Evolutionary conservation across 2,888 invertebrate genomes (phyloP).

Genomic region (Andrena camellia): DNA sequence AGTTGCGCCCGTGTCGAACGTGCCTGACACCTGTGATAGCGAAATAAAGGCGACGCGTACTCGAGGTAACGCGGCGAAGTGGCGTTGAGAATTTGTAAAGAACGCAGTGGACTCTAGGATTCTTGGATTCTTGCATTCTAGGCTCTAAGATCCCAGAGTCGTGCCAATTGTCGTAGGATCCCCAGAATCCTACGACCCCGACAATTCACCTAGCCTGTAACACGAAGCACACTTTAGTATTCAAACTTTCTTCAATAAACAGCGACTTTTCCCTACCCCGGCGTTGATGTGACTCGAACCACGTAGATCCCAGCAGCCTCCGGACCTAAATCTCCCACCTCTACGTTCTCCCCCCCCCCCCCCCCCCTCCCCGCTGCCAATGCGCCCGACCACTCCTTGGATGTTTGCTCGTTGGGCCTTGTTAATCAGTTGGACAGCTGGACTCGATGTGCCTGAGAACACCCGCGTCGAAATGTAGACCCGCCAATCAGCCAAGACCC

Average conservation of each 20-base stretch:
- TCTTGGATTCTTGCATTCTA: background rate
- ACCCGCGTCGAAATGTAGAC: background rate
- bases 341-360: background rate
- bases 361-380: background rate
- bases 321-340: background rate
- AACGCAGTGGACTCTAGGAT: too few relatives aligned
- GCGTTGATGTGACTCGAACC: background rate
- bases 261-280: background rate
- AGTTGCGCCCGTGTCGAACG: too few relatives aligned
- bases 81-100: too few relatives aligned
- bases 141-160: background rate
- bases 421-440: conserved; percentile 14
- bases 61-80: too few relatives aligned
- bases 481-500: conserved; percentile 38
- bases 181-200: background rate
- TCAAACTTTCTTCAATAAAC: conserved; percentile 8
- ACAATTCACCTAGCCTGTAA: conserved; percentile 4
- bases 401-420: conserved; percentile 1
- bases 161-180: background rate
- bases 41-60: too few relatives aligned
- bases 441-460: conserved; percentile 15
- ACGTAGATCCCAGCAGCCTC: background rate
- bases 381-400: background rate
- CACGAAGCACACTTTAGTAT: conserved; percentile 5
- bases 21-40: too few relatives aligned